Base-by-base conservation (phyloP, 1,140 invertebrate species). In the Temnothorax nylanderi region DNA sequence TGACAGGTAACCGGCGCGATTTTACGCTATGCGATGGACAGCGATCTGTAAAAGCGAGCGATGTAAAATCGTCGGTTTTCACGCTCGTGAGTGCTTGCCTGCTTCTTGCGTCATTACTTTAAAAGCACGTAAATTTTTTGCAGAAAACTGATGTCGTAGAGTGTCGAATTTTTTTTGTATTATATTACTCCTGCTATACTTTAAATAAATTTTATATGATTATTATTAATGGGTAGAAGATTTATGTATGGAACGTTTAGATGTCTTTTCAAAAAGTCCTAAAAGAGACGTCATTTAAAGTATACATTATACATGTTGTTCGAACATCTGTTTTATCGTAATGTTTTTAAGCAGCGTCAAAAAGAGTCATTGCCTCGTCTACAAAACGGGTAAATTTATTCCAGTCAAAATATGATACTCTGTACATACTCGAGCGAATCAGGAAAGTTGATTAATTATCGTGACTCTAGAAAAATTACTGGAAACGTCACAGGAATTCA, bases 1-100 rank as follows among this genome's bases (percentile, higher is more conserved):
- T 47, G 82, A 37, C 47, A 34, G 47, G 0, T 85, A 78, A 78
- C 26, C 82, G 47, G 0, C 21, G n/a, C 62, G n/a, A 75, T 77
- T 77, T 64, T n/a, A 77, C 13, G 34, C 34, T 49, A 26, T 5
- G 77, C 47, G n/a, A 54, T 10, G 49, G 18, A 13, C 49, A 21
- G 49, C 8, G 37, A 81, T n/a, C 44, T 67, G 4, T 54, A 54
- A 80, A 80, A 69, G 47, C n/a, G 13, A 32, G 8, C 47, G 10
- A 37, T 18, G 21, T 37, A 34, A 26, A 51, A 21, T 3, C 7
- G 21, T 37, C 26, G 4, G 13, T 41, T 67, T 10, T 58, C 16
- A 18, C 11, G 18, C 21, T 56, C 21, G 21, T 16, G n/a, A 67
- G 64, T 11, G 47, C 37, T 41, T 41, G 37, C 16, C 26, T 13